A percentile compares a stretch with the other conserved stretches of the same genome.
Conservation (phyloP, 2,797 vertebrate species). For the Sebastes minor region DNA sequence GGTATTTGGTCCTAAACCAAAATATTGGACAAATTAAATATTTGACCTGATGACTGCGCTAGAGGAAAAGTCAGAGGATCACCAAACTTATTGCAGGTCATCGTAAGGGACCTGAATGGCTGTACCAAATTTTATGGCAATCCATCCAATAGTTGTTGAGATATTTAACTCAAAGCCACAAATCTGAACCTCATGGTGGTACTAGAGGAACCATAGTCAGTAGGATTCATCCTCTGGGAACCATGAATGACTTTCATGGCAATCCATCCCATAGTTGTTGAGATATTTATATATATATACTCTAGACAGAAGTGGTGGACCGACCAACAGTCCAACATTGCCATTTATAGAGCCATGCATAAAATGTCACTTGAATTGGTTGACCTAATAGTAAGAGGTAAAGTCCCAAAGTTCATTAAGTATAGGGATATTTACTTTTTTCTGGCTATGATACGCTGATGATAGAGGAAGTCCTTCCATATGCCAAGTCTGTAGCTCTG, state of each 20-base stretch:
- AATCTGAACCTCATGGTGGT: not conserved
- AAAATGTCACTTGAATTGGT: not conserved
- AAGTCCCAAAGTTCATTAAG: not conserved
- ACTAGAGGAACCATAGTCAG: not conserved
- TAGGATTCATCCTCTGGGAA: not conserved
- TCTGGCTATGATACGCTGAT: not conserved
- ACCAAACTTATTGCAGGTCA: not conserved
- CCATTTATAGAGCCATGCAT: not conserved
- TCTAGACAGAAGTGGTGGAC: not conserved
- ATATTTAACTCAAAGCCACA: not conserved
- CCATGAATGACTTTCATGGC: not conserved
- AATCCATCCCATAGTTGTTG: not conserved
- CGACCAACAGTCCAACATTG: not conserved
- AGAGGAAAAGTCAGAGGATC: not conserved
- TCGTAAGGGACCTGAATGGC: not conserved
- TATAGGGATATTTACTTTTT: not conserved
- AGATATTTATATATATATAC: not conserved
- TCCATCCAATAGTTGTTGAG: not conserved
- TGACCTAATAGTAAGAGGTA: not conserved
- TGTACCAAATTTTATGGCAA: not conserved
- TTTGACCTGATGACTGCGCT: not conserved
- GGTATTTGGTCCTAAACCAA: not conserved
- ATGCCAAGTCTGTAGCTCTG: conserved; percentile 12
- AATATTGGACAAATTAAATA: not conserved
- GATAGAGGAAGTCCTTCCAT: not conserved